A percentile compares a stretch with the other conserved stretches of the same genome.
Conservation (phyloP, 30 jellyfish, hydroid and myxozoan genomes). For the Chironex yamaguchii region DNA sequence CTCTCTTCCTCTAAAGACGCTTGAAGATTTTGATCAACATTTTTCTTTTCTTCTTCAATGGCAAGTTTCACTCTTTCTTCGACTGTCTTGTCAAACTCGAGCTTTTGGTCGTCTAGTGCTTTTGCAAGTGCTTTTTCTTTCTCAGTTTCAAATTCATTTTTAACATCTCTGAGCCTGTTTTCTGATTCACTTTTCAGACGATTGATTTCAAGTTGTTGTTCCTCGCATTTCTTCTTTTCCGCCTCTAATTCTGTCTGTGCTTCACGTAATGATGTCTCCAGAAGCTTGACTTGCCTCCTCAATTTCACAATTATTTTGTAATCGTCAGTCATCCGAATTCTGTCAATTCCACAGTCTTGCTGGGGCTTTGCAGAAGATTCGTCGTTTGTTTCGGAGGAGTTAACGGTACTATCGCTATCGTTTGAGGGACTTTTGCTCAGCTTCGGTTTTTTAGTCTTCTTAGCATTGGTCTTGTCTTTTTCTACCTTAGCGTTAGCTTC, state of each 20-base stretch:
- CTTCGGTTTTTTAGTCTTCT: not conserved
- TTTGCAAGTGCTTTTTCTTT: constrained; percentile 75
- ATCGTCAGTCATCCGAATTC: constrained; percentile 93
- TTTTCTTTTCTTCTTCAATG: constrained; percentile 72
- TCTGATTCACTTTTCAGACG: constrained; percentile 69
- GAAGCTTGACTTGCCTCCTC: constrained; percentile 70
- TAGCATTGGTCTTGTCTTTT: not conserved
- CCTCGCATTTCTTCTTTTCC: constrained; percentile 66
- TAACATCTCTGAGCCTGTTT: constrained; percentile 65
- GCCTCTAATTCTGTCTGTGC: constrained; percentile 80
- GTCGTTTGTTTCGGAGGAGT: not conserved
- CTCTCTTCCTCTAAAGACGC: constrained; percentile 75
- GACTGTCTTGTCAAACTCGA: constrained; percentile 61
- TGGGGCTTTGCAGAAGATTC: not conserved
- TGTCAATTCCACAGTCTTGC: constrained; percentile 40
- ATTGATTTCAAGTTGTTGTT: constrained; percentile 55
- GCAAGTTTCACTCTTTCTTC: constrained; percentile 70
- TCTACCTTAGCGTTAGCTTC: not conserved
- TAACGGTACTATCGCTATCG: not conserved
- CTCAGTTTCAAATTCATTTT: constrained; percentile 72
- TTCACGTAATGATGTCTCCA: constrained; percentile 72
- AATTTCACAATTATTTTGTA: constrained; percentile 83
- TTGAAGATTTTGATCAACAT: constrained; percentile 47
- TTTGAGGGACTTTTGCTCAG: not conserved
- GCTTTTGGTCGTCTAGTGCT: constrained; percentile 45